A percentile compares a stretch with the other conserved stretches of the same genome.
Evolutionary conservation across 2,888 invertebrate species (phyloP).

Genomic region (Leptinotarsa juncta): DNA sequence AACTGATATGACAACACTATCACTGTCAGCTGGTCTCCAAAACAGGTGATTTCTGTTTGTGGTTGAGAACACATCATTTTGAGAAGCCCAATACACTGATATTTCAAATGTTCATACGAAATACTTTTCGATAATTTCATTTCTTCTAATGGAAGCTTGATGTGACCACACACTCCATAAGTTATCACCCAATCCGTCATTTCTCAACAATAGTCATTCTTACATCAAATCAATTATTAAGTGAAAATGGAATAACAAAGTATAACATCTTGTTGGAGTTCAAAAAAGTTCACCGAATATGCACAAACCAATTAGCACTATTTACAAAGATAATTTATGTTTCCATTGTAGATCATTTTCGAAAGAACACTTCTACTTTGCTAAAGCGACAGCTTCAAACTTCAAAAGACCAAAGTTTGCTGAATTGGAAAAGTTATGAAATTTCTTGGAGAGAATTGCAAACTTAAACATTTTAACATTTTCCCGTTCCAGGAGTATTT

Average conservation of each 20-base stretch:
- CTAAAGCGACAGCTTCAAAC: constrained; percentile 28
- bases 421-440: constrained; percentile 42
- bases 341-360: constrained; percentile 21
- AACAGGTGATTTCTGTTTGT: no score
- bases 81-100: no score
- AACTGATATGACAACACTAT: no score
- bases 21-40: no score
- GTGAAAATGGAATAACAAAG: not conserved
- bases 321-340: constrained; percentile 7
- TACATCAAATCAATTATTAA: not conserved
- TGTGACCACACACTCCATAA: no score
- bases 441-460: constrained; percentile 28
- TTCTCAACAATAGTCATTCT: no score
- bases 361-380: constrained; percentile 23
- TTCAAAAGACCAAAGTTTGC: constrained; percentile 40
- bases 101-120: no score
- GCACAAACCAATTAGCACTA: constrained; percentile 4
- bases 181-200: no score
- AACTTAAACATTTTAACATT: constrained; percentile 32
- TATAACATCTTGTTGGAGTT: not conserved
- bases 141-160: no score
- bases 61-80: no score
- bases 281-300: not conserved
- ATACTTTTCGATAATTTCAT: no score
- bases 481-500: constrained; percentile 9